Base-by-base conservation (phyloP, 2,888 invertebrate species). In the Pandemis heparana region DNA sequence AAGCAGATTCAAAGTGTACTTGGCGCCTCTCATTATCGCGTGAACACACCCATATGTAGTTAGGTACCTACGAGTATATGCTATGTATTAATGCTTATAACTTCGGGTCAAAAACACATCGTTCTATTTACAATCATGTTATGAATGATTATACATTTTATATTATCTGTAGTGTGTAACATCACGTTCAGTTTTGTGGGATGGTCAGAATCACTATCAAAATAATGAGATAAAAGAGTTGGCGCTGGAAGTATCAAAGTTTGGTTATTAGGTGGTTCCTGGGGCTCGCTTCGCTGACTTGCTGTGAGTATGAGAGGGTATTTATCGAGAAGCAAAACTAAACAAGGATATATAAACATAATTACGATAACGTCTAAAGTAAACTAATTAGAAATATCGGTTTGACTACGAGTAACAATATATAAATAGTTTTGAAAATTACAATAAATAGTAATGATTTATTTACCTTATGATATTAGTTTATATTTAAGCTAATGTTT, bases 191-290 rank as follows among this genome's bases (percentile, higher is more conserved):
- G 59, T n/a, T 18, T 41, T 43, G 39, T 65, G 59, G 59, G 38
- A 10, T 46, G 64, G 64, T 59, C 59, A 7, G 51, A 71, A 48
- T 48, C 23, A 59, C 59, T 32, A 41, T 38, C 59, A 12, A 14
- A 65, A 18, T 16, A 59, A 63, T 32, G 18, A 71, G 64, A 71
- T 64, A 59, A 46, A 46, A 46, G 43, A 32, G 16, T 32, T 56
- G 12, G 23, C 43, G 10, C 12, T 53, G 41, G 53, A 56, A 63
- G 8, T 48, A 56, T 59, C 56, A 32, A 70, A 70, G 70, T 70
- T 70, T n/a, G 32, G 14, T 14, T 9, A 46, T 16, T 32, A 18
- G 23, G 41, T 16, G 62, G 16, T 62, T 41, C 10, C 23, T 46
- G 18, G 62, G 18, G 63, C 14, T 23, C 14, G n/a, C 38, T 38